Evolutionary conservation across 2,888 invertebrate genomes (phyloP), one percentile per base, ranked within the genome.

Genomic region (Drosophila seclusa): DNA sequence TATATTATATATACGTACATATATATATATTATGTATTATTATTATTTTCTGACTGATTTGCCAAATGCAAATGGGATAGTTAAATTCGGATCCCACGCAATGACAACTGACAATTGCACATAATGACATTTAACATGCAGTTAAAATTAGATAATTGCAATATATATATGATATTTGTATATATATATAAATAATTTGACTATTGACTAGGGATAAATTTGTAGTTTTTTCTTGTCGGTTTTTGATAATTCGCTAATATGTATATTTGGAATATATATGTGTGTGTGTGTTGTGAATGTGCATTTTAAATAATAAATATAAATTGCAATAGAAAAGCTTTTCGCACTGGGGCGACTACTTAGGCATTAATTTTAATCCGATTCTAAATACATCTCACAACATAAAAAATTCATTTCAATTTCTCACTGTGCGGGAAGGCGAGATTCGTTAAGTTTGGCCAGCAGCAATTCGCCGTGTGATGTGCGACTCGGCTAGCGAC

Each of bases 131-230:
- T 77, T 72, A 83, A 73, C 72, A 81, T 78, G 67, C 60, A 60
- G 38, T 73, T 85, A 86, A 88, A 75, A 69, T 76, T 80, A 80
- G 80, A 79, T 89, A 84, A 80, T 76, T 88, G 68, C 62, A 63
- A 55, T 49, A 50, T 68, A 42, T 31, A 57, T 65, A 29, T 60
- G 18, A 21, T 49, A n/a, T n/a, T 48, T 45, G 16, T 45, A 7
- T 45, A 57, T 42, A 21, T 78, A 59, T 76, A 89, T 90, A 92
- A 91, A 92, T 92, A 91, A 91, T 90, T 91, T 92, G 85, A 80
- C 92, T 91, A 91, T 91, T 91, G 91, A 91, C 91, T 91, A 91
- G 91, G 92, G 87, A 83, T 83, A 91, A 90, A 87, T 91, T 91
- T 90, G 83, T 90, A 80, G 76, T 78, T 68, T 59, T 48, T 68